phyloP scores from a whole-genome alignment of 2,797 vertebrate species.

The Neostethus bicornis region DNA sequence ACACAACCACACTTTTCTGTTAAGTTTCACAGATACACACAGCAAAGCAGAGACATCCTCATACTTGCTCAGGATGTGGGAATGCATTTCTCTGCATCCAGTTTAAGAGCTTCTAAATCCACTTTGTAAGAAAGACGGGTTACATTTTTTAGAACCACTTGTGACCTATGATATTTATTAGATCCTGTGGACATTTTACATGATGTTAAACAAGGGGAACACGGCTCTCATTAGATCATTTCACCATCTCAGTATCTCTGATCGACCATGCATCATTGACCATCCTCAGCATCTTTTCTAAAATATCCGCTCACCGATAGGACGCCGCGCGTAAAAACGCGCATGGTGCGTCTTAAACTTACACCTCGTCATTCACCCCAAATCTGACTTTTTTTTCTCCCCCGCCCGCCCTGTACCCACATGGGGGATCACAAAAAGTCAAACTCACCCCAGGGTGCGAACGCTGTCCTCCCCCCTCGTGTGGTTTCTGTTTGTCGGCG shows the following conservation, averaged over 20 bases:
- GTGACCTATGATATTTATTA: conserved; percentile 3
- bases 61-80: background rate
- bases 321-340: conserved; percentile 46
- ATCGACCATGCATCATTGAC: conserved; percentile 51
- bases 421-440: background rate
- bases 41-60: background rate
- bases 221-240: background rate
- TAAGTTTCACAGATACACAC: conserved; percentile 23
- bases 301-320: conserved; percentile 3
- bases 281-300: background rate
- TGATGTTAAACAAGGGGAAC: background rate
- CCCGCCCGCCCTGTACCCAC: too few relatives aligned
- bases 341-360: conserved; percentile 20
- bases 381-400: background rate
- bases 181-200: background rate
- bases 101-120: background rate
- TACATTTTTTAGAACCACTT: background rate
- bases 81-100: background rate
- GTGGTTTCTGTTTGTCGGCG: conserved; percentile 53
- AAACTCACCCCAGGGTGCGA: conserved; percentile 78
- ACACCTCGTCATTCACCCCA: background rate
- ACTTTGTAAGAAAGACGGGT: background rate
- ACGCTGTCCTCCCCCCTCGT: conserved; percentile 66
- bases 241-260: background rate
- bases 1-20: background rate